Evolutionary conservation across 2,888 invertebrate genomes (phyloP).

Genomic region (Cosmopolites sordidus): DNA sequence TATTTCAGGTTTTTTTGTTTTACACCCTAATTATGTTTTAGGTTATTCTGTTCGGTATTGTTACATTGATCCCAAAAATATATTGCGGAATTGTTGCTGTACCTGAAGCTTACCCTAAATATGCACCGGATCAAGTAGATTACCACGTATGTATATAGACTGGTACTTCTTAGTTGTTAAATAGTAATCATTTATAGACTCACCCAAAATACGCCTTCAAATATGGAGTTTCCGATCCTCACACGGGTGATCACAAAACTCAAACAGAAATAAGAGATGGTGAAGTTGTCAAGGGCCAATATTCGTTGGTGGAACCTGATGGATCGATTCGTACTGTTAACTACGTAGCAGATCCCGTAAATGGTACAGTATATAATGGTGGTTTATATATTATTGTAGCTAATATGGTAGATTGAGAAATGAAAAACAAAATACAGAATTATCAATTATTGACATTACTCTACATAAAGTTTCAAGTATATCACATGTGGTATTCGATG

Average conservation of each 20-base stretch:
- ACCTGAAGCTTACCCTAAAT: conserved; percentile 30
- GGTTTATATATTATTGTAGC: no score
- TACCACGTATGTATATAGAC: conserved; percentile 63
- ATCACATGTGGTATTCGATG: no score
- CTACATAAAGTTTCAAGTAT: no score
- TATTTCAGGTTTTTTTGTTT: conserved; percentile 22
- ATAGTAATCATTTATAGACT: conserved; percentile 50
- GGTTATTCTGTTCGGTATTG: conserved; percentile 30
- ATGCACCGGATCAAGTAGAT: conserved; percentile 51
- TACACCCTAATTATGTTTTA: conserved; percentile 26
- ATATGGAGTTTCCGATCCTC: conserved; percentile 59
- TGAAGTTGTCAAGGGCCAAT: conserved; percentile 54
- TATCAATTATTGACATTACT: no score
- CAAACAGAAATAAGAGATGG: conserved; percentile 60
- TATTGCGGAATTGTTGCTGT: conserved; percentile 35
- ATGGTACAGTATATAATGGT: conserved; percentile 43
- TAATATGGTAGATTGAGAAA: no score
- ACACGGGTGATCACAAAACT: conserved; percentile 58
- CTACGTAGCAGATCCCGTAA: conserved; percentile 57
- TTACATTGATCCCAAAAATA: conserved; percentile 30
- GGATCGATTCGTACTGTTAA: conserved; percentile 47
- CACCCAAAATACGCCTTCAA: conserved; percentile 59
- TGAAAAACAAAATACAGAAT: no score
- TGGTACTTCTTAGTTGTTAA: background rate
- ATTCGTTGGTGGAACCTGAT: conserved; percentile 48